A percentile compares a stretch with the other conserved stretches of the same genome.
These are phyloP conservation scores for Saccostrea glomerata DNA, from an alignment of 1,140 invertebrate species.

Conservation along the genomic window DNA sequence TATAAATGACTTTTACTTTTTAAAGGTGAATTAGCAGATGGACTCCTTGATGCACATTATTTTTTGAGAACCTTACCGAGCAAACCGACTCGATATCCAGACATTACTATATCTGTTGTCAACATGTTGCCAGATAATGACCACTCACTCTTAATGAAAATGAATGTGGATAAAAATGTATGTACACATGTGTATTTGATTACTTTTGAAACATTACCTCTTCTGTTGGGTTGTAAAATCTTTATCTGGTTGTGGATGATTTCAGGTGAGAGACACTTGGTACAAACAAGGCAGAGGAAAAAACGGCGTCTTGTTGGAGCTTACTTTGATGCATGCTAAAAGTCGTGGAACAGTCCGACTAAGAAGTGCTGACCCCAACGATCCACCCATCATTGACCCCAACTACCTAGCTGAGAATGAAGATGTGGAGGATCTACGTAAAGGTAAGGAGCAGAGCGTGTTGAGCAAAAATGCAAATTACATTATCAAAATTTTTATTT, in stretches of 20 bases:
- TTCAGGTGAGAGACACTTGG: conserved; percentile 10
- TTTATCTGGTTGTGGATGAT: not conserved
- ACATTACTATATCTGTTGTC: conserved; percentile 2
- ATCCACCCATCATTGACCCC: conserved; percentile 22
- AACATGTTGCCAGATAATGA: conserved; percentile 41
- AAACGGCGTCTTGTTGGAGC: not conserved
- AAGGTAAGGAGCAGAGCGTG: not conserved
- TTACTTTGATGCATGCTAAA: not conserved
- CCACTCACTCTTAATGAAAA: not conserved
- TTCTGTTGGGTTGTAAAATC: no score
- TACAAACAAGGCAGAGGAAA: conserved; percentile 7
- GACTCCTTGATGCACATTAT: not conserved
- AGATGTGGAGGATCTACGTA: conserved; percentile 25
- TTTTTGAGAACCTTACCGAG: conserved; percentile 16
- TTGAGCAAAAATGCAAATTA: no score
- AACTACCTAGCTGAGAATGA: not conserved
- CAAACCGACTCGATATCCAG: conserved; percentile 7
- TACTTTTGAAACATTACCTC: no score
- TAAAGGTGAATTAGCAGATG: conserved; percentile 30
- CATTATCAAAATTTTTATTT: no score
- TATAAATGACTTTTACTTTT: not conserved
- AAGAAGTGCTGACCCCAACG: conserved; percentile 18
- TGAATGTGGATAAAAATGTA: conserved; percentile 32
- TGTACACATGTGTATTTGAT: not conserved
- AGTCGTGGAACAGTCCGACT: conserved; percentile 33